These are phyloP conservation scores for Bimastos eiseni DNA, from an alignment of 2,888 invertebrate genomes.

Conservation along the genomic window DNA sequence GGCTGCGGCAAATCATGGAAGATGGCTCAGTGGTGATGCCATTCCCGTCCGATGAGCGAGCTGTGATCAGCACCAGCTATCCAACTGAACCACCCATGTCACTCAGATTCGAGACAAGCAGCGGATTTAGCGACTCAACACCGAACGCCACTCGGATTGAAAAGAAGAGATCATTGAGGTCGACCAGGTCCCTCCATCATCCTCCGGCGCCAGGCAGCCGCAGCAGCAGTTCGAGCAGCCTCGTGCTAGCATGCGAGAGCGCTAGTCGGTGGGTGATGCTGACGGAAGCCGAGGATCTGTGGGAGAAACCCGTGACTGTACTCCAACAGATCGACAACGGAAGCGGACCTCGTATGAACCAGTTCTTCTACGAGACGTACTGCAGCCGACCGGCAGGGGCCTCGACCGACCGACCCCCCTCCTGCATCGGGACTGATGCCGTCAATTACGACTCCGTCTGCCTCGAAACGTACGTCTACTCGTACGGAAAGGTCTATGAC, in stretches of 20 bases:
- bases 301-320: not conserved
- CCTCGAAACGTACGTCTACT: not conserved
- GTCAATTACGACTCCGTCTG: not conserved
- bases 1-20: not conserved
- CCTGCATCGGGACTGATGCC: not conserved
- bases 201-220: not conserved
- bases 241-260: conserved; percentile 16
- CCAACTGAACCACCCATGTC: not conserved
- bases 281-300: conserved; percentile 7
- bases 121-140: not conserved
- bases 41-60: not conserved
- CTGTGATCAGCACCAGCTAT: not conserved
- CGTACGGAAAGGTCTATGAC: not conserved
- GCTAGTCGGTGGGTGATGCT: not conserved
- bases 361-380: conserved; percentile 15
- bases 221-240: not conserved
- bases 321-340: conserved; percentile 3
- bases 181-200: not conserved
- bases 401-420: not conserved
- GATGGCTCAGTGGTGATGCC: not conserved
- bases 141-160: not conserved
- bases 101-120: not conserved
- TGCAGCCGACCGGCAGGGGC: not conserved
- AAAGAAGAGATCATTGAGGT: not conserved
- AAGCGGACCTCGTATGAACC: not conserved